Conservation (phyloP, 37 sponge, comb jelly and placozoan species). For the Halichondria panicea region DNA sequence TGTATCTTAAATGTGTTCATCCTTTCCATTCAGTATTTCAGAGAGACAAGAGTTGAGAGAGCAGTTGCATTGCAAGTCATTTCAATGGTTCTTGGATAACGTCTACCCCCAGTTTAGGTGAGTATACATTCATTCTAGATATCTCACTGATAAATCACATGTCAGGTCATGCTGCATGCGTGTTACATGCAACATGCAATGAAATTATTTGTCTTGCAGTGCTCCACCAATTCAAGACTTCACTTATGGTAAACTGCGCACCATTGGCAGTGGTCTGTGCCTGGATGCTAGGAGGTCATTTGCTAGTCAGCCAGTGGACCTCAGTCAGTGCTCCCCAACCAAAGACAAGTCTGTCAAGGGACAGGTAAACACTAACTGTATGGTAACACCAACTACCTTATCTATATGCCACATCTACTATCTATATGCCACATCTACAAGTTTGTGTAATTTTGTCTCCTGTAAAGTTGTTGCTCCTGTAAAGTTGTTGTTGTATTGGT, state of each 20-base stretch:
- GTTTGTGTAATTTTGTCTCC: no score
- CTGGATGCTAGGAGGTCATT: constrained; percentile 2
- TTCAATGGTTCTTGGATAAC: constrained; percentile 85
- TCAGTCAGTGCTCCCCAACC: constrained; percentile 9
- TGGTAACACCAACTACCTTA: no score
- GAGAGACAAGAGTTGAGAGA: constrained; percentile 55
- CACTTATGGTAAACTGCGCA: constrained; percentile 21
- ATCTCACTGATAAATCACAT: not conserved
- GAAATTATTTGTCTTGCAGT: no score
- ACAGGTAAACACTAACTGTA: constrained; percentile 5
- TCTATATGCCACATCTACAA: no score
- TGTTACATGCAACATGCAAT: not conserved
- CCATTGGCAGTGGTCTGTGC: constrained; percentile 2
- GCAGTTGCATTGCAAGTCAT: constrained; percentile 80
- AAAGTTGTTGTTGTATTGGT: no score
- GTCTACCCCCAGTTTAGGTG: constrained; percentile 81
- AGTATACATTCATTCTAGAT: not conserved
- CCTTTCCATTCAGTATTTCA: constrained; percentile 46
- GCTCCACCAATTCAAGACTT: constrained; percentile 27
- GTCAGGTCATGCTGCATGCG: not conserved
- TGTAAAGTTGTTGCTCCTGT: no score
- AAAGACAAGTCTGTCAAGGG: not conserved
- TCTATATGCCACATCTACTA: no score
- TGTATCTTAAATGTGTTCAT: no score
- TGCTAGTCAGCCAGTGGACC: not conserved